Evolutionary conservation across 2,888 invertebrate genomes (phyloP), one percentile per base, ranked within the genome.

Genomic region (Seladonia tumulorum): DNA sequence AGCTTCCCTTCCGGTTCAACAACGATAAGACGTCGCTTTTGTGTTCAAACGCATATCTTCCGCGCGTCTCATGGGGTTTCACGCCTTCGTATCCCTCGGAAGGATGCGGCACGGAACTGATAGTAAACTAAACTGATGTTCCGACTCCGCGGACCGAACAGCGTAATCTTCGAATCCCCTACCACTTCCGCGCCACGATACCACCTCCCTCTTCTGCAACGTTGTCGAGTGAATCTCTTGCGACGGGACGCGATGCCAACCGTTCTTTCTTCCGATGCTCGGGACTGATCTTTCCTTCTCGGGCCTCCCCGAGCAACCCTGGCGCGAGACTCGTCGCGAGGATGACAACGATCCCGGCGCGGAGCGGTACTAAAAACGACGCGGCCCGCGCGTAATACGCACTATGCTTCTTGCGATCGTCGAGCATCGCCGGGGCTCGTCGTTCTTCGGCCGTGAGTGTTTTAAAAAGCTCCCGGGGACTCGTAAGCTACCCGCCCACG

Each of bases 91-190:
- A 63, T 25, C 42, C 66, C 72, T 66, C 18, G 66, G 49, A 80
- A 88, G 76, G 85, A 87, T 86, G 81, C 85, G 84, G 68, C 87
- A 71, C 88, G 82, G 79, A 74, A 82, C 81, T 84, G 85, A 86
- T 89, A 83, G 86, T 88, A 86, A 92, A 91, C 92, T 83, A 91
- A 92, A 93, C 90, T 91, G 90, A 92, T 91, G 89, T 91, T 91
- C 89, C 87, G 90, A 83, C 90, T 89, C 88, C 88, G 84, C 90
- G 83, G 85, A 90, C 89, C 89, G 87, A 83, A 85, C 86, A 91
- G 89, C 90, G 89, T 93, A 92, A 92, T 93, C 93, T 92, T 93
- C 88, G 90, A 90, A 91, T 91, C 91, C 92, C 92, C 92, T 90
- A 91, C 93, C 88, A 89, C 87, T 86, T 89, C 87, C 81, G 88